Conservation (phyloP, 2,113 vertebrate genomes). For the Phylloscopus trochiloides region DNA sequence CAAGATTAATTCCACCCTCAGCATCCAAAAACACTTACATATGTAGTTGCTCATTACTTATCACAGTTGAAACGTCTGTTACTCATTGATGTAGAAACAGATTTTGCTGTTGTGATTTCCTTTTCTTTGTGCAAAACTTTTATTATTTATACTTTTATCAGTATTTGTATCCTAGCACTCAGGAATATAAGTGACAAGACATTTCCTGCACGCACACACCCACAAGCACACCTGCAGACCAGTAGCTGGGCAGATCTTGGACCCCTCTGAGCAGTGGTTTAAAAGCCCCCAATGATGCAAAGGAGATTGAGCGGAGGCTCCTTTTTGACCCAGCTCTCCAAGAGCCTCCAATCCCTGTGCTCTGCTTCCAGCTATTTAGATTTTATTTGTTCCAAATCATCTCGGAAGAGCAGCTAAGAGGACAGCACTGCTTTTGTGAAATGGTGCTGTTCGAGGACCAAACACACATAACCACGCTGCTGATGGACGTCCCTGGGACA, state of each 20-base stretch:
- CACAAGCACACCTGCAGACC: background rate
- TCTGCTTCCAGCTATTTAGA: background rate
- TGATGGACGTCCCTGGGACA: fast-evolving
- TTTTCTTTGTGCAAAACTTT: slow-evolving; percentile 16
- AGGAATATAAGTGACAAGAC: background rate
- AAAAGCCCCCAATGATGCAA: fast-evolving
- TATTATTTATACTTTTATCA: background rate
- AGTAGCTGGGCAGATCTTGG: background rate
- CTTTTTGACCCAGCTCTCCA: background rate
- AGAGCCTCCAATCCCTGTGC: background rate
- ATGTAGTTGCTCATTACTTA: slow-evolving; percentile 19
- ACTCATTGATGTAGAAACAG: background rate
- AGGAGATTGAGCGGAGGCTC: background rate
- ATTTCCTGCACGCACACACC: background rate
- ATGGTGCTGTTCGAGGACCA: background rate
- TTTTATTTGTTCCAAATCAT: background rate
- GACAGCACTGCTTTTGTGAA: background rate
- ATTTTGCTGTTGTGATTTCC: background rate
- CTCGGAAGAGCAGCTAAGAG: background rate
- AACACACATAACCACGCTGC: fast-evolving
- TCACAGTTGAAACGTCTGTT: background rate
- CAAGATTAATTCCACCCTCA: slow-evolving; percentile 24
- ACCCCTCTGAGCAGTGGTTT: background rate
- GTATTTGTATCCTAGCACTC: background rate
- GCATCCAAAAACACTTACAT: slow-evolving; percentile 24